Evolutionary conservation across 2,797 vertebrate species (phyloP), one percentile per base, ranked within the genome.

Genomic region (Triplophysa bombifrons): DNA sequence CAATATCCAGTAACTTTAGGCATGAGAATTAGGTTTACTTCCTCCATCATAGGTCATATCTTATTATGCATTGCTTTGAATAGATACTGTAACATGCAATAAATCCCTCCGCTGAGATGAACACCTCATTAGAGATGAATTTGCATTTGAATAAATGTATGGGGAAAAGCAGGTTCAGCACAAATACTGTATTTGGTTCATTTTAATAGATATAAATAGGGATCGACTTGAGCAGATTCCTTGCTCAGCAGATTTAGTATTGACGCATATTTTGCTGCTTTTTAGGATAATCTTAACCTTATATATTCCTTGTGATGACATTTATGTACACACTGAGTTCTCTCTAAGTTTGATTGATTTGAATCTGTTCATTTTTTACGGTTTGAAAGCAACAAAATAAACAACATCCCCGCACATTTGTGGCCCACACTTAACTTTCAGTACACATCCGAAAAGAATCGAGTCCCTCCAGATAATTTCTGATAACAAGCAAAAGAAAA

Each of bases 141-240:
- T 65, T 75, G 16, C 73, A 13, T 41, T 41, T 16, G 61, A 34
- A 65, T 38, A 61, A 16, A 53, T 65, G 66, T 41, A 38, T 53
- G 20, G 25, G 38, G 34, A 34, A 55, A 55, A 41, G 63, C 64
- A 5, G 4, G 55, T 19, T 75, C 48, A 55, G 61, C 73, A 75
- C 48, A 75, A 55, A 66, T 65, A 25, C 30, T 65, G 61, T 22
- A 53, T 53, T 65, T 74, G 61, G n/a, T 25, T 74, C n/a, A 74
- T 50, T 19, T n/a, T 22, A 25, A 65, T 41, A 41, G 1, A 74
- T 25, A 53, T 41, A 38, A 74, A 64, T 74, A 34, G 14, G 27
- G 12, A 8, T n/a, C 50, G 63, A 65, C 60, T 51, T 20, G 14
- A 65, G 72, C 25, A 64, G 25, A 51, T 12, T 7, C 72, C 60